Evolutionary conservation across 1,140 invertebrate genomes (phyloP), one percentile per base, ranked within the genome.

Genomic region (Drosophila kanapiae): DNA sequence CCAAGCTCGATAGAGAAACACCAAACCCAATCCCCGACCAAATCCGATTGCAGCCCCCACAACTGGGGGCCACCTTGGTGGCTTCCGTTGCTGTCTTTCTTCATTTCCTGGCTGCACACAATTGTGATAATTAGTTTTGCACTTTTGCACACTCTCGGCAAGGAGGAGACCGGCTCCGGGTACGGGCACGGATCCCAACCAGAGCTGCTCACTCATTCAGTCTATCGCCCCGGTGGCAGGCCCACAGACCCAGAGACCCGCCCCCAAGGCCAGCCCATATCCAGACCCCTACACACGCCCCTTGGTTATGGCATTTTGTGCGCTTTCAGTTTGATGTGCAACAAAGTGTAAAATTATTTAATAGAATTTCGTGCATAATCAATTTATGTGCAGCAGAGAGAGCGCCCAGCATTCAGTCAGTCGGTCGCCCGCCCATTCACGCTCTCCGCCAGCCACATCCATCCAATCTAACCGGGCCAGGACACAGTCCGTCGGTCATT

Each of bases 311-410:
- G 74, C 81, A 82, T 88, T 91, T 75, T 79, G 69, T 70, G 75
- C 71, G 72, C 77, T 82, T 91, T 80, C 80, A 91, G 68, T 77
- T 81, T 82, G 85, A 82, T 91, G 88, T 88, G 88, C 90, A 91
- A 83, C 90, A 90, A 91, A 91, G 84, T 91, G 90, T 83, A 86
- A 90, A 91, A 91, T 91, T 82, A 81, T 88, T 86, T 81, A 82
- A 86, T 91, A 87, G 80, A 91, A 91, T 91, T 91, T 91, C 63
- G 86, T 86, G 86, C 82, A 91, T 91, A 91, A 91, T 91, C 87
- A 91, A 90, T 91, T 91, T 84, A 91, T 91, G 84, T 91, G 88
- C 87, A 91, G 69, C 80, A 54, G 51, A 78, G 51, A 72, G 75
- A 69, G 67, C 76, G 67, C 76, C 56, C 72, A 45, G 63, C 61